Evolutionary conservation across 2,797 vertebrate genomes (phyloP).

Genomic region (Tarsius wallacei): DNA sequence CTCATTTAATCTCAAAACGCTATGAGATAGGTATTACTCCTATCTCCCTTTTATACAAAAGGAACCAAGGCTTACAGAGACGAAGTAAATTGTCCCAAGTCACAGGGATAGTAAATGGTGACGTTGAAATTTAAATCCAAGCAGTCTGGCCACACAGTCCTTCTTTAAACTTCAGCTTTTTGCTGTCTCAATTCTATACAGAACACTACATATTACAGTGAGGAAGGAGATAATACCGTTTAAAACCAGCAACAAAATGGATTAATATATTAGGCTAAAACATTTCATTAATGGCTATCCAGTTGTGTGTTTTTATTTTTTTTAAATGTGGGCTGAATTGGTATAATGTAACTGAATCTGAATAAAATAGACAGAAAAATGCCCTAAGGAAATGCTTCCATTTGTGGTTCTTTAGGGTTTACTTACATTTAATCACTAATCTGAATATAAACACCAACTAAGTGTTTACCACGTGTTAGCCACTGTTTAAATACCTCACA

Average conservation of each 20-base stretch:
- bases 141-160: neutral
- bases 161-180: neutral
- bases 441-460: neutral
- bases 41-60: neutral
- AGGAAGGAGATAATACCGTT: neutral
- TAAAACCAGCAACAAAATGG: constrained; percentile 1
- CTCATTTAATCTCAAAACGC: neutral
- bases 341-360: neutral
- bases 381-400: neutral
- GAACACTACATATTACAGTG: neutral
- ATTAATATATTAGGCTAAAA: neutral
- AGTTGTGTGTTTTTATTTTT: neutral
- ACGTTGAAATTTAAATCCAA: constrained; percentile 26
- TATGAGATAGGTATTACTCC: neutral
- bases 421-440: neutral
- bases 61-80: neutral
- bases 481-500: neutral
- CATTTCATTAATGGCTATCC: neutral
- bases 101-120: neutral
- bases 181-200: neutral
- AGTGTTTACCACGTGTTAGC: neutral
- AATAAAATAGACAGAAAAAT: neutral
- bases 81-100: neutral
- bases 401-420: neutral
- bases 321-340: neutral